A percentile compares a stretch with the other conserved stretches of the same genome.
These are phyloP conservation scores for Spea hammondii DNA, from an alignment of 2,797 vertebrate species.

Conservation along the genomic window DNA sequence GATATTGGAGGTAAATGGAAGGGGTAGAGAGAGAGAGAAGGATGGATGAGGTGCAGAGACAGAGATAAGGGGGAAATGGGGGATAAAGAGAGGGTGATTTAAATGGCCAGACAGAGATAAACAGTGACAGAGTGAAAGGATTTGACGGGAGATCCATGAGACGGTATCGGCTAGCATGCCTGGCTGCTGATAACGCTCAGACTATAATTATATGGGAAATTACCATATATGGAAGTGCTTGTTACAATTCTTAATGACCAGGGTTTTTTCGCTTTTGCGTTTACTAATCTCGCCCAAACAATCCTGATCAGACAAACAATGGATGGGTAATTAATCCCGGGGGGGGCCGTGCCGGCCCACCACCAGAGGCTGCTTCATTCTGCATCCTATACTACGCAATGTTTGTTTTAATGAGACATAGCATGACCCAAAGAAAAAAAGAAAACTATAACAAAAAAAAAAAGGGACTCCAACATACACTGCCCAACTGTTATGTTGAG, in stretches of 20 bases:
- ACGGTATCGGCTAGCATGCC: background rate
- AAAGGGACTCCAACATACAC: no score
- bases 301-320: background rate
- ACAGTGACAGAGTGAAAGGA: background rate
- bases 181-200: background rate
- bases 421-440: no score
- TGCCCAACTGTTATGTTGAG: no score
- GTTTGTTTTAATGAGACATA: no score
- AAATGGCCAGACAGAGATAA: background rate
- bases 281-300: slow-evolving; percentile 4
- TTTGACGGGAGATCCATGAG: background rate
- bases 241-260: slow-evolving; percentile 9
- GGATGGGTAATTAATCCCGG: background rate
- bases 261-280: background rate
- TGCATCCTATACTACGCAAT: no score
- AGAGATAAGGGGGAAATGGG: background rate
- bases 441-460: no score
- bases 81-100: background rate
- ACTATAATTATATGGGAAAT: background rate
- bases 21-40: background rate
- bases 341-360: background rate
- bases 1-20: background rate
- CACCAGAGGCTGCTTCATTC: background rate
- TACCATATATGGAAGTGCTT: slow-evolving; percentile 7
- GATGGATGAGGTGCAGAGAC: background rate